Conservation (phyloP, 1,140 invertebrate species). For the Mercenaria mercenaria region DNA sequence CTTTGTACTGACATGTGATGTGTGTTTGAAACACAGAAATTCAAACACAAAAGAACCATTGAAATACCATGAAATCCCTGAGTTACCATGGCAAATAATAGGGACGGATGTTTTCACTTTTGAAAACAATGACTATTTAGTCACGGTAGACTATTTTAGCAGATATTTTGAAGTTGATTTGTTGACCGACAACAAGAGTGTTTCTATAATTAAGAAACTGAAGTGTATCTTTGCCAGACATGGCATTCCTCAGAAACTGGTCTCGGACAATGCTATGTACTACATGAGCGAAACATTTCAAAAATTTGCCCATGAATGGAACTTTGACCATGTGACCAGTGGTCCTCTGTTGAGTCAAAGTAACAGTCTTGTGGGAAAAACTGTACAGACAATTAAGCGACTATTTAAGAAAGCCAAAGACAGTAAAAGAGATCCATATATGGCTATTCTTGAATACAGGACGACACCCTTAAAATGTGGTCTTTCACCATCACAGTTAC, state of each 20-base stretch:
- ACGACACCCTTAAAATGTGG: not conserved
- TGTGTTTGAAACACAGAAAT: constrained; percentile 38
- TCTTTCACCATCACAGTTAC: not conserved
- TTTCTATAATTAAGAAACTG: constrained; percentile 60
- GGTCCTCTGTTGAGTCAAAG: constrained; percentile 9
- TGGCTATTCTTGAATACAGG: not conserved
- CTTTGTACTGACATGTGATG: constrained; percentile 38
- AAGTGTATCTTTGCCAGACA: not conserved
- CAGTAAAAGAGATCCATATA: constrained; percentile 16
- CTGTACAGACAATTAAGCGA: constrained; percentile 20
- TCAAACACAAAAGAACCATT: constrained; percentile 34
- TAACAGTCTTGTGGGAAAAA: not conserved
- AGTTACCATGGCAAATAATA: constrained; percentile 29
- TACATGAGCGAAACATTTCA: not conserved
- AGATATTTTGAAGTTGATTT: constrained; percentile 38
- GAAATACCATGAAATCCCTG: constrained; percentile 18
- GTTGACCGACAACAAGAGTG: constrained; percentile 28
- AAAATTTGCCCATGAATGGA: constrained; percentile 1
- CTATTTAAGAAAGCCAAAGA: constrained; percentile 38
- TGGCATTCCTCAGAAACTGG: constrained; percentile 59
- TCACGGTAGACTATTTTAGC: constrained; percentile 64
- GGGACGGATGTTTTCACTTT: constrained; percentile 47
- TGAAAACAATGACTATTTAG: constrained; percentile 51
- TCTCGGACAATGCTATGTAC: constrained; percentile 67
- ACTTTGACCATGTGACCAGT: constrained; percentile 18